Base-by-base conservation (phyloP, 2,888 invertebrate genomes). In the Protula sp. region DNA sequence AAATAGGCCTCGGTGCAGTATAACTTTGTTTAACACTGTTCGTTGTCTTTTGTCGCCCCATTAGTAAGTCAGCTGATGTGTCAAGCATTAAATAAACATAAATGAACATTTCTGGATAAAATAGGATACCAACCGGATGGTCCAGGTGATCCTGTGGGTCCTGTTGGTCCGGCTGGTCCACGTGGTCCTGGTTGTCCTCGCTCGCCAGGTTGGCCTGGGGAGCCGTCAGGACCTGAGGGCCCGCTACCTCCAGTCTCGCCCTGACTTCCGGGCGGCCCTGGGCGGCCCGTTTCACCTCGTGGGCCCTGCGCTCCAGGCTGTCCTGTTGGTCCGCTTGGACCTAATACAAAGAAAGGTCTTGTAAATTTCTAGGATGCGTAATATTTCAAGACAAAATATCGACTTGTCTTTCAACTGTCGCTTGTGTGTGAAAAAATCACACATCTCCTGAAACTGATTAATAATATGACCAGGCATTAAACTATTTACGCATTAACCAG, bases 251-350 rank as follows among this genome's bases (percentile, higher is more conserved):
- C 29, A n/a, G 19, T 45, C 26, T 38, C 3, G n/a, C 53, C 30
- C 53, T 47, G 24, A 9, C 5, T 54, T 5, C 54, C 59, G 3
- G 27, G 55, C 24, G 55, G 24, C 24, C 59, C 59, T 59, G 30
- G 29, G 27, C 3, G 2, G 28, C 48, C 54, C 4, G 50, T 38
- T 45, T 28, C 45, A 30, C 62, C 62, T 22, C 38, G n/a, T 51
- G 55, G 55, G 30, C 60, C 59, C 31, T 48, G 50, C 9, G 57
- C 28, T 28, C 61, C 61, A 24, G 31, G 24, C 29, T 55, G 51
- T 30, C 63, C 63, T 45, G 59, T 28, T 38, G 45, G 30, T 51
- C 63, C 60, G 19, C 55, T 29, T 22, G 54, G 47, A 30, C 57
- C 57, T 29, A 22, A 24, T 14, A 24, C 26, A 28, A 47, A 47